These are phyloP conservation scores for Drosophila tropicalis DNA, from an alignment of 1,140 invertebrate genomes.

Conservation along the genomic window DNA sequence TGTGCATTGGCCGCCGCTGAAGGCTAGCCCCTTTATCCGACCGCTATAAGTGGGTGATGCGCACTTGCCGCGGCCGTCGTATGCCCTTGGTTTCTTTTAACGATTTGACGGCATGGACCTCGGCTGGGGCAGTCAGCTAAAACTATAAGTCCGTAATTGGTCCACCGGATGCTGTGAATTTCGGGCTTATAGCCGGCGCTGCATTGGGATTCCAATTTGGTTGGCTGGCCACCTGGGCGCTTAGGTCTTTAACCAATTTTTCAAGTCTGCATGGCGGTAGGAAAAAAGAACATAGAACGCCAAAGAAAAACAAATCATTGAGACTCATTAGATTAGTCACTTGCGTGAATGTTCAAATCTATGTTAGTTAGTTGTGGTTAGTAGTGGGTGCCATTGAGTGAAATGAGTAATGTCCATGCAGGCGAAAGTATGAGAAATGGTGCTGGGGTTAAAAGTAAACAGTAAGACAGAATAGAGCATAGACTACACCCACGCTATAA, in stretches of 20 bases:
- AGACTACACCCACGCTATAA: constrained; percentile 84
- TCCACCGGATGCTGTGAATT: constrained; percentile 69
- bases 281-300: constrained; percentile 67
- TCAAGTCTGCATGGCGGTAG: constrained; percentile 71
- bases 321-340: constrained; percentile 62
- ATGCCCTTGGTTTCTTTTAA: not conserved
- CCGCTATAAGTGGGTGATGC: constrained; percentile 71
- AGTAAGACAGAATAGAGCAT: constrained; percentile 62
- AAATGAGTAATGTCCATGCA: constrained; percentile 31
- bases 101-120: not conserved
- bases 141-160: constrained; percentile 83
- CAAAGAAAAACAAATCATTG: constrained; percentile 47
- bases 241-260: constrained; percentile 81
- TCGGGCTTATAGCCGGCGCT: constrained; percentile 30
- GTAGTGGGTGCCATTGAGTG: constrained; percentile 13
- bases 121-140: constrained; percentile 56
- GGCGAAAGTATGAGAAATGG: constrained; percentile 46
- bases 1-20: constrained; percentile 42
- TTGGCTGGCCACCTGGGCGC: constrained; percentile 55
- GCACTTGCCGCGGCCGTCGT: constrained; percentile 25
- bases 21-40: constrained; percentile 18
- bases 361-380: constrained; percentile 7
- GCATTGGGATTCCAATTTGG: constrained; percentile 40
- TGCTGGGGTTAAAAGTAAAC: constrained; percentile 40
- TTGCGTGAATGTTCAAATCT: constrained; percentile 8